Base-by-base conservation (phyloP, 2,113 vertebrate species). In the Okapia johnstoni region DNA sequence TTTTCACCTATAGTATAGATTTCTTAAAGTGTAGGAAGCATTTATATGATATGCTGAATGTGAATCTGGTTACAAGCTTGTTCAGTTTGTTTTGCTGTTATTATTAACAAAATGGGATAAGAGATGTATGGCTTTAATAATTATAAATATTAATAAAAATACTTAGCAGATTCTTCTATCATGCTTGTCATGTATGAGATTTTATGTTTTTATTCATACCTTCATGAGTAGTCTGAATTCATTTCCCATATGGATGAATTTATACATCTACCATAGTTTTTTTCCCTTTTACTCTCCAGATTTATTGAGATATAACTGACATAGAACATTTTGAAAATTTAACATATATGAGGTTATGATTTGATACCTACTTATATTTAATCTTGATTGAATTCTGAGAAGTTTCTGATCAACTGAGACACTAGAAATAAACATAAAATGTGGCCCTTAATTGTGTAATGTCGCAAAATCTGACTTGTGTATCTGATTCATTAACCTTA, bases 121-220 rank as follows among this genome's bases (percentile, higher is more conserved):
- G 81, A 14, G 11, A 88, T 81, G 57, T 46, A 30, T 79, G 23
- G 6, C 4, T 93, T 95, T 70, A 96, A 86, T 85, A 63, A 54
- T 84, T 96, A 92, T 26, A 30, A 93, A 96, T 60, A 79, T 80
- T 88, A 89, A 79, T 88, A 46, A 80, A 76, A 96, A 95, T 66
- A 70, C 36, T 93, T 93, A 25, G 36, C 58, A 90, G 26, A 93
- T 70, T 94, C 36, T 93, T 90, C 14, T 54, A 43, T 84, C 16
- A 40, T 52, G 7, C 10, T 43, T 95, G 23, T 88, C 66, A 73
- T 88, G 66, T 70, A 73, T 30, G 58, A 95, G 48, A 88, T 73
- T 77, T 86, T 28, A 6, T 93, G 80, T 87, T 96, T 94, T 89
- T 23, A 85, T 96, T 95, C 30, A 90, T 17, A 80, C 4, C 19